Conservation (phyloP, 2,888 invertebrate species). For the Parnassius orleans region DNA sequence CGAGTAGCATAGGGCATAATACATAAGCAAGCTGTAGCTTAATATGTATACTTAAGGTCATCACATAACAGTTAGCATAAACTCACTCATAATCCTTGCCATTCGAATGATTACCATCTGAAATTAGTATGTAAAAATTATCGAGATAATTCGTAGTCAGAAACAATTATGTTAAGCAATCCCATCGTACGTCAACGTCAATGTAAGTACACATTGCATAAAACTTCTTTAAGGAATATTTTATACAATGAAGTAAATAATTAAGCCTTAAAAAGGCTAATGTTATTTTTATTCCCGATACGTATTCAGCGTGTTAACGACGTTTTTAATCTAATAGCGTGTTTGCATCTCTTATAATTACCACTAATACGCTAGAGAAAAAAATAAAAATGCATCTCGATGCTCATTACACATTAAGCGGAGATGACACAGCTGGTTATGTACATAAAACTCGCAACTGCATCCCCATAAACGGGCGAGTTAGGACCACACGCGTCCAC, state of each 20-base stretch:
- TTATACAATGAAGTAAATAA: neutral
- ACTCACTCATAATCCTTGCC: conserved; percentile 1
- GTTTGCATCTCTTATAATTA: conserved; percentile 13
- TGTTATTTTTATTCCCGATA: conserved; percentile 1
- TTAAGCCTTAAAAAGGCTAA: neutral
- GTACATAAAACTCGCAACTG: conserved; percentile 19
- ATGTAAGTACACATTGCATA: neutral
- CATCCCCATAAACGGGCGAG: conserved; percentile 17
- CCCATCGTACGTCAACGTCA: neutral
- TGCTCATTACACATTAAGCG: conserved; percentile 16
- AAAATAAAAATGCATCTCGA: conserved; percentile 3
- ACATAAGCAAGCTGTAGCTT: no score
- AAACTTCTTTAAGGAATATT: neutral
- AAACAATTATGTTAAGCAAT: neutral
- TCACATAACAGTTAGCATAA: no score
- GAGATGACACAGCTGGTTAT: conserved; percentile 20
- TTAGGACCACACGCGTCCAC: conserved; percentile 18
- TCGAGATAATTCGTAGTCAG: neutral
- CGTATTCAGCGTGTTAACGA: conserved; percentile 4
- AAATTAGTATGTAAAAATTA: no score
- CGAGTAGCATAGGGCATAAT: no score
- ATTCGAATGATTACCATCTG: neutral
- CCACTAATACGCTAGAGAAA: neutral
- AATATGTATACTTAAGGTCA: no score
- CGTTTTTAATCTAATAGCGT: conserved; percentile 10